phyloP scores from a whole-genome alignment of 1,140 invertebrate species.

The Magallana angulata region DNA sequence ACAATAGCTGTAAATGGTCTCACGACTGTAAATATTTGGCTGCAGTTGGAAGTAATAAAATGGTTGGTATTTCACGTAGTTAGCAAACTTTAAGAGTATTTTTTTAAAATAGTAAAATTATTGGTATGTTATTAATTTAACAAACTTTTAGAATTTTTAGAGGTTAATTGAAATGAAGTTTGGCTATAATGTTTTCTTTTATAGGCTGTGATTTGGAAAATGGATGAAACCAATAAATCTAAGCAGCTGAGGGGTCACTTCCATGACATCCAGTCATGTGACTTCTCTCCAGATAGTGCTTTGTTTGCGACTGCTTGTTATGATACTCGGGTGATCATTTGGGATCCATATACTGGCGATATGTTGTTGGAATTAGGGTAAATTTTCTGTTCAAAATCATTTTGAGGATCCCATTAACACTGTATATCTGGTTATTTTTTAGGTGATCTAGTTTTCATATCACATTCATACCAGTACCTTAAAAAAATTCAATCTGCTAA shows the following conservation, averaged over 20 bases:
- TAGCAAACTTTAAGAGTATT: no score
- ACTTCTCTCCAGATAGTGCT: constrained; percentile 83
- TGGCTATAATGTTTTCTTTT: neutral
- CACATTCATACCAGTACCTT: no score
- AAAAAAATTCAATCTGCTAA: no score
- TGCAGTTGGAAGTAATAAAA: constrained; percentile 80
- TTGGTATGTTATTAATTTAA: no score
- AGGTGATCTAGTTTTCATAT: no score
- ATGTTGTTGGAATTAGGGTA: constrained; percentile 76
- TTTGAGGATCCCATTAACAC: no score
- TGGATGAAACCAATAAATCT: neutral
- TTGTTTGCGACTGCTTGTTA: constrained; percentile 82
- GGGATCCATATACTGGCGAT: constrained; percentile 80
- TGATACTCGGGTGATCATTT: constrained; percentile 82
- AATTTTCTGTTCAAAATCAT: neutral
- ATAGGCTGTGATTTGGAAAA: constrained; percentile 20
- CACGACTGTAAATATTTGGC: constrained; percentile 80
- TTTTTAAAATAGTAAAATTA: no score
- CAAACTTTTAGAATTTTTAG: no score
- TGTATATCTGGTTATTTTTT: no score
- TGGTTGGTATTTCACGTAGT: constrained; percentile 74
- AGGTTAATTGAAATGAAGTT: no score
- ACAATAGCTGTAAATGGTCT: constrained; percentile 81
- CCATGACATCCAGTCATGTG: constrained; percentile 81
- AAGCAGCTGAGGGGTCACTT: constrained; percentile 80